phyloP scores from a whole-genome alignment of 2,888 invertebrate genomes.

The Amphimallon solstitiale region DNA sequence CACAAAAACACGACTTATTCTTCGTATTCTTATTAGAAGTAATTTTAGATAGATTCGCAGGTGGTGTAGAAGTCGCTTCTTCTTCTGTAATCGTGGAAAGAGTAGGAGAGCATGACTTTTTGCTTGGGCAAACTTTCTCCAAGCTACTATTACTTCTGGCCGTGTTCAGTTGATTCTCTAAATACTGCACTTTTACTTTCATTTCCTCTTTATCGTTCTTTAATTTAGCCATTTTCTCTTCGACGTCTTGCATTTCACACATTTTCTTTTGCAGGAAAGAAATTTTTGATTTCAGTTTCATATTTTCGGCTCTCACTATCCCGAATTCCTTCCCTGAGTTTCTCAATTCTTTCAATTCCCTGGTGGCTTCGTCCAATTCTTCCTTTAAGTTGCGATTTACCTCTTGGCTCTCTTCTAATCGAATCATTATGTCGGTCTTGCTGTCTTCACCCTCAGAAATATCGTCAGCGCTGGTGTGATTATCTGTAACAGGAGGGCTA shows the following conservation, averaged over 20 bases:
- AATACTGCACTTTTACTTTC: conserved; percentile 1
- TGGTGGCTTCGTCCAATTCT: not conserved
- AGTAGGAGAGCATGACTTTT: not conserved
- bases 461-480: not conserved
- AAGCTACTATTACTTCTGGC: not conserved
- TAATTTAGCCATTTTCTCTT: not conserved
- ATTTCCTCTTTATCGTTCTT: not conserved
- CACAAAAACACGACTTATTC: not conserved
- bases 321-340: not conserved
- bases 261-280: conserved; percentile 4
- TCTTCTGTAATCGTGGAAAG: not conserved
- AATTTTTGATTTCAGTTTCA: conserved; percentile 16
- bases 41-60: not conserved
- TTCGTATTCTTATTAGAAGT: too few relatives aligned
- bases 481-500: not conserved
- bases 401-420: not conserved
- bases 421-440: not conserved
- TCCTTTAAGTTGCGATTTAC: not conserved
- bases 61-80: not conserved
- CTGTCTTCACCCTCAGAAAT: not conserved
- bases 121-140: not conserved
- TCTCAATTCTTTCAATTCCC: not conserved
- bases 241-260: not conserved
- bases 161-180: conserved; percentile 1
- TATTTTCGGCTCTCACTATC: conserved; percentile 17